These are phyloP conservation scores for Achlya flavicornis DNA, from an alignment of 2,888 invertebrate genomes.

Conservation along the genomic window DNA sequence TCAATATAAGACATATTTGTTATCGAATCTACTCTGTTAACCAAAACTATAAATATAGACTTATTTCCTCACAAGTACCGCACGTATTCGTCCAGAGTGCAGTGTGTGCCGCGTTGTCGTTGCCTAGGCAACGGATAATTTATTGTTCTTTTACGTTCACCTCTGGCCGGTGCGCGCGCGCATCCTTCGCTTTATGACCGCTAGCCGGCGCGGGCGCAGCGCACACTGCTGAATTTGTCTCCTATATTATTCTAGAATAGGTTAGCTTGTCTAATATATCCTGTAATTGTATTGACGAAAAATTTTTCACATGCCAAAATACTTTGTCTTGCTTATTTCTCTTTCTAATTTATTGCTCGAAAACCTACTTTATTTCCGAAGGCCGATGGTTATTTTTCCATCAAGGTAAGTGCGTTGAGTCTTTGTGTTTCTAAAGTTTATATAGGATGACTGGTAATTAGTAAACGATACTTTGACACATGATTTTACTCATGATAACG, in stretches of 20 bases:
- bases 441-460: too few species aligned
- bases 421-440: too few species aligned
- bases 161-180: constrained; percentile 33
- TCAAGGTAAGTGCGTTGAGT: too few species aligned
- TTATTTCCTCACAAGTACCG: constrained; percentile 21
- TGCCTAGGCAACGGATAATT: constrained; percentile 35
- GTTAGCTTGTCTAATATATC: not conserved
- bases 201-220: constrained; percentile 20
- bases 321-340: not conserved
- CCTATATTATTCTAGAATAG: constrained; percentile 9
- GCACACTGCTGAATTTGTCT: constrained; percentile 13
- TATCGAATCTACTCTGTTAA: not conserved
- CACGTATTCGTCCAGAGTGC: not conserved
- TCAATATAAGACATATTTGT: not conserved
- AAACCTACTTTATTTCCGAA: too few species aligned
- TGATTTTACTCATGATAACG: too few species aligned
- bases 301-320: not conserved
- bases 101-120: constrained; percentile 13
- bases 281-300: not conserved
- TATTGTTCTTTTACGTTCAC: constrained; percentile 45
- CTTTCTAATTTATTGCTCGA: too few species aligned
- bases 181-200: constrained; percentile 43
- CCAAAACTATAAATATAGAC: not conserved
- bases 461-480: too few species aligned
- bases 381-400: too few species aligned